These are phyloP conservation scores for Arge pagana DNA, from an alignment of 2,888 invertebrate genomes.

Conservation along the genomic window DNA sequence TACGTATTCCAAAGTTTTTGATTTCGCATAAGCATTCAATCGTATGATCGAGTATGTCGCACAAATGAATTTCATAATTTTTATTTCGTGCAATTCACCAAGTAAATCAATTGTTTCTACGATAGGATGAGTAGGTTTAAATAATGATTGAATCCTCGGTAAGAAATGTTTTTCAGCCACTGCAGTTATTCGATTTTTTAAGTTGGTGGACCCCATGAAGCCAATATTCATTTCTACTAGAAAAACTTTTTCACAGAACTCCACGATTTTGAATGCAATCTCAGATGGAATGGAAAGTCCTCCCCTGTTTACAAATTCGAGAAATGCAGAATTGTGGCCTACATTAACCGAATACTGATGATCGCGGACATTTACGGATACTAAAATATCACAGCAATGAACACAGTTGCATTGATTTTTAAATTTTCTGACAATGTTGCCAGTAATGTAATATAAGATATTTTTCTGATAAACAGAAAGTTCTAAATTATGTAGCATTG, in stretches of 20 bases:
- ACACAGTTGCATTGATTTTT: no score
- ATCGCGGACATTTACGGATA: no score
- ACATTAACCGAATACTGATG: conserved; percentile 1
- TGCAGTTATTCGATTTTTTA: no score
- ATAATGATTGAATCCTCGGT: neutral
- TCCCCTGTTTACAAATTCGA: conserved; percentile 5
- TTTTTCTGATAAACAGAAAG: no score
- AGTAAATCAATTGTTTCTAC: neutral
- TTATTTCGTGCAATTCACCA: neutral
- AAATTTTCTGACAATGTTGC: neutral
- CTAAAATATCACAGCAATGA: no score
- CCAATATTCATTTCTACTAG: neutral
- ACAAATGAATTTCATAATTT: neutral
- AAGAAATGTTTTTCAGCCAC: no score
- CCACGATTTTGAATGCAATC: neutral
- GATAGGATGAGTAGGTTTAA: neutral
- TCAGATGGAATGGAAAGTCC: conserved; percentile 3
- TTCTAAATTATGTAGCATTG: no score
- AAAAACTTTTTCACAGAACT: conserved; percentile 10
- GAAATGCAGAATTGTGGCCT: conserved; percentile 4
- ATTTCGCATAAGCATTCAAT: no score
- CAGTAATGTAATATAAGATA: no score
- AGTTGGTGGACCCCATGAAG: no score
- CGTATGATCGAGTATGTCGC: no score
- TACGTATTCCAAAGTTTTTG: no score